Evolutionary conservation across 2,888 invertebrate genomes (phyloP), one percentile per base, ranked within the genome.

Genomic region (Microctonus brassicae): DNA sequence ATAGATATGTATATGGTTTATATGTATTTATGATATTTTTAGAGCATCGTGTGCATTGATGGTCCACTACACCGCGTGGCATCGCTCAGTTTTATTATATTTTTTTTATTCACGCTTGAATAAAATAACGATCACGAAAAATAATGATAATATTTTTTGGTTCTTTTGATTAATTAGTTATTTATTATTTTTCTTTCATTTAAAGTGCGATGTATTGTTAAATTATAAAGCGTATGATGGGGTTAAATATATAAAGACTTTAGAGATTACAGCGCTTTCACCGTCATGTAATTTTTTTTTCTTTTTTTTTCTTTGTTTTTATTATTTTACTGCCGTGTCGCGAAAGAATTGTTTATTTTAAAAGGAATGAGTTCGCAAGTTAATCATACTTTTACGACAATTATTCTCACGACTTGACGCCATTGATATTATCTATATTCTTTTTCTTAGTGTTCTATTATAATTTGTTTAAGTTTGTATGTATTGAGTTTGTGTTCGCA

Each of bases 21-120:
- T 60, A 52, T 65, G 62, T 66, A 68, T 61, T 17, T 67, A 70
- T 62, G 69, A 55, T 65, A 73, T 71, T 68, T 65, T 73, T 71
- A 69, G 73, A 71, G 73, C 64, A 47, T 71, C 72, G 68, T 70
- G 65, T 72, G 70, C 65, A 65, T 39, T 65, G 70, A 64, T 52
- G 65, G 70, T 70, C 70, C 65, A 70, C 63, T 42, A 26, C 64
- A 11, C 33, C 34, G 52, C 47, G 58, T 69, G 69, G 57, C 62
- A 62, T 64, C 64, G 53, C 24, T 36, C 33, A 60, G 24, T 64
- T 53, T 55, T 26, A 55, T 11, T 13, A 55, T 10, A 10, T 55
- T 52, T 62, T 62, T 42, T 52, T 63, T 58, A 65, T 52, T 70
- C 47, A 64, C 20, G 64, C 64, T 53, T 29, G 24, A 62, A 62